Conservation (phyloP, 2,113 vertebrate genomes). For the Colius striatus region DNA sequence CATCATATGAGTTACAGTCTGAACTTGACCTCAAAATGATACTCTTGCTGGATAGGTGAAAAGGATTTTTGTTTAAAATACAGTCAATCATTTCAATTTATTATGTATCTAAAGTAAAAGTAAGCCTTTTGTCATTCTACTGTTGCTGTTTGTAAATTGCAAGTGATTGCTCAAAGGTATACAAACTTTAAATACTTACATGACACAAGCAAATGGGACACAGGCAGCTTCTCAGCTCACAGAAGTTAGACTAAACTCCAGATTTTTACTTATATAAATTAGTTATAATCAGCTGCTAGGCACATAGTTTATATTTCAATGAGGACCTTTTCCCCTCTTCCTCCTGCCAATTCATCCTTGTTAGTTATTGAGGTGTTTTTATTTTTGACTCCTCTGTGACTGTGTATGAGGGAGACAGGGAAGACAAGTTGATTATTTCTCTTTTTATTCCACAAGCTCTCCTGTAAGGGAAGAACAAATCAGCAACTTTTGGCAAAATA, state of each 20-base stretch:
- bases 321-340: not conserved
- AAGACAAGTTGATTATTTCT: not conserved
- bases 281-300: not conserved
- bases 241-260: not conserved
- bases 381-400: not conserved
- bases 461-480: not conserved
- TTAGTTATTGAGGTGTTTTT: not conserved
- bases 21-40: not conserved
- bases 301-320: not conserved
- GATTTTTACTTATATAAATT: not conserved
- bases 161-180: not conserved
- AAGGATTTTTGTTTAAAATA: not conserved
- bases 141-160: not conserved
- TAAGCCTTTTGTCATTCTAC: not conserved
- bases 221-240: not conserved
- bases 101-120: not conserved
- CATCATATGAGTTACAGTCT: not conserved
- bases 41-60: not conserved
- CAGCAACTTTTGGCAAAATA: not conserved
- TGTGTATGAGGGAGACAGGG: not conserved
- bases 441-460: not conserved
- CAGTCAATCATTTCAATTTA: not conserved
- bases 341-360: not conserved
- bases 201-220: not conserved
- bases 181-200: not conserved